A percentile compares a stretch with the other conserved stretches of the same genome.
phyloP scores from a whole-genome alignment of 1,140 invertebrate species.

The Zaprionus inermis region DNA sequence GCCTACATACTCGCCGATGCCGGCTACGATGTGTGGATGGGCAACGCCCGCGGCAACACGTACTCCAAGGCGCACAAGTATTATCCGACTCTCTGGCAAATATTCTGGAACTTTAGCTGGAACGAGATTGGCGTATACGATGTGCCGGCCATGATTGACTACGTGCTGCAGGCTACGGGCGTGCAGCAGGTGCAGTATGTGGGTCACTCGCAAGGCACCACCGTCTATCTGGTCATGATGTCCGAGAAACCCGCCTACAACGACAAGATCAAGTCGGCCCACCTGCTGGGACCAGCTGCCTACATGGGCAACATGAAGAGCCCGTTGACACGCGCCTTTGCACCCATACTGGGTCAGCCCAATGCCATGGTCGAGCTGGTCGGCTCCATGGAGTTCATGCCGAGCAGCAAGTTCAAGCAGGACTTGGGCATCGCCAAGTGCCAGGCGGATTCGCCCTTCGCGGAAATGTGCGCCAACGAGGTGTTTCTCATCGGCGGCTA shows the following conservation, averaged over 20 bases:
- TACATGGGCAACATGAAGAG: constrained; percentile 83
- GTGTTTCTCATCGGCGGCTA: constrained; percentile 86
- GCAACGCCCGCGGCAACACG: constrained; percentile 87
- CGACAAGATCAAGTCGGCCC: constrained; percentile 85
- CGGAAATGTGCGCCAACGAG: constrained; percentile 85
- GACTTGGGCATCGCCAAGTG: constrained; percentile 85
- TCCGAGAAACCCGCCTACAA: constrained; percentile 86
- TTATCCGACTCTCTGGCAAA: constrained; percentile 66
- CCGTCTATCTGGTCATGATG: constrained; percentile 86
- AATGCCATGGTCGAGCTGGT: constrained; percentile 84
- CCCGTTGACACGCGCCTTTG: constrained; percentile 75
- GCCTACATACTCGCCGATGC: constrained; percentile 88
- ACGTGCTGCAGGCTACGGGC: constrained; percentile 86
- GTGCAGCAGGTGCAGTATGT: constrained; percentile 86
- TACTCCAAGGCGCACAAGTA: constrained; percentile 86
- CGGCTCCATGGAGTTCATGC: constrained; percentile 86
- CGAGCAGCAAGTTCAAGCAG: constrained; percentile 84
- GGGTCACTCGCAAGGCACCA: constrained; percentile 88
- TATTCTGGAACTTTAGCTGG: constrained; percentile 87
- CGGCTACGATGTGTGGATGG: constrained; percentile 88
- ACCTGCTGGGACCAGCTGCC: constrained; percentile 86
- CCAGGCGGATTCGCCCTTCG: constrained; percentile 76
- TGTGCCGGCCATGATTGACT: constrained; percentile 89
- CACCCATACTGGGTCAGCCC: constrained; percentile 59
- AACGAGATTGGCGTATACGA: constrained; percentile 90